Evolutionary conservation across 2,888 invertebrate species (phyloP).

Genomic region (Trachelus iudaicus): DNA sequence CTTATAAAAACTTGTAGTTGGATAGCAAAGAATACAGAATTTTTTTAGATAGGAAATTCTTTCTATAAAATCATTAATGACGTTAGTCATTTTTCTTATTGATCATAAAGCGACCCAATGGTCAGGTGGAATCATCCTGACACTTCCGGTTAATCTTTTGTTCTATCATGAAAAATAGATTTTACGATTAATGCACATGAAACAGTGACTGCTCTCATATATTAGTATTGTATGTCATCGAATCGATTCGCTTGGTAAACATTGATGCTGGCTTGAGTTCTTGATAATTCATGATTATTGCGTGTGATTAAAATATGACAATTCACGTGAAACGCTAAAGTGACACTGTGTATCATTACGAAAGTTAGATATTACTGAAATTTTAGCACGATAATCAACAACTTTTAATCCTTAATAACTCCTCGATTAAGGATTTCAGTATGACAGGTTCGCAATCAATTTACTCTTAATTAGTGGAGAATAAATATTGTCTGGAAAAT

Average conservation of each 20-base stretch:
- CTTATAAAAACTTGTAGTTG: not conserved
- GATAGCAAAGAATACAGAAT: not conserved
- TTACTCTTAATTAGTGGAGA: not conserved
- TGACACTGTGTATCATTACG: not conserved
- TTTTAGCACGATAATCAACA: not conserved
- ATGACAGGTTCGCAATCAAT: not conserved
- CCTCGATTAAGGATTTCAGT: not conserved
- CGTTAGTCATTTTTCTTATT: not conserved
- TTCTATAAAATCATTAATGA: not conserved
- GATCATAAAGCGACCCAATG: not conserved
- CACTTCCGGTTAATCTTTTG: not conserved
- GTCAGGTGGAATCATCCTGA: not conserved
- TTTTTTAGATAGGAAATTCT: not conserved
- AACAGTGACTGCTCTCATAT: not conserved
- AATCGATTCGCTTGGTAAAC: constrained; percentile 17
- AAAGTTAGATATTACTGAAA: not conserved
- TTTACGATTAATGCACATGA: not conserved
- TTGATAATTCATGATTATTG: constrained; percentile 5
- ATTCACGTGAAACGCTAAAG: not conserved
- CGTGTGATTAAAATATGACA: not conserved
- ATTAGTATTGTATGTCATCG: constrained; percentile 1
- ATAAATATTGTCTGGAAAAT: not conserved
- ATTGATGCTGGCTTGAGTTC: constrained; percentile 14
- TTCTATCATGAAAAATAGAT: not conserved
- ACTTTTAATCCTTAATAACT: not conserved